Evolutionary conservation across 1,140 invertebrate genomes (phyloP).

Genomic region (Drosophila funebris): DNA sequence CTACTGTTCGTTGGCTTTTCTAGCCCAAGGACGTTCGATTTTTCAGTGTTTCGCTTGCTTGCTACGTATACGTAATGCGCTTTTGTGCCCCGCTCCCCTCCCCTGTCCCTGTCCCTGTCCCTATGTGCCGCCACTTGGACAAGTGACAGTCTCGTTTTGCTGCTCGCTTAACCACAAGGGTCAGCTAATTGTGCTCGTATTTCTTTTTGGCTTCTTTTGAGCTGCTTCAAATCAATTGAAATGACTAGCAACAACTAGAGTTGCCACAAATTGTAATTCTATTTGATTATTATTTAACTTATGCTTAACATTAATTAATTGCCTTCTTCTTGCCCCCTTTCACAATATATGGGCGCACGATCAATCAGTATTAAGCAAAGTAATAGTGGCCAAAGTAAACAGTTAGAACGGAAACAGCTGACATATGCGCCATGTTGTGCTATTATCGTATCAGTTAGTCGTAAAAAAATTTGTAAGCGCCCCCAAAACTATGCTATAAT

Average conservation of each 20-base stretch:
- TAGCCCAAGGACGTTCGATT: constrained; percentile 75
- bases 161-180: constrained; percentile 12
- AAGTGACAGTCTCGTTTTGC: constrained; percentile 62
- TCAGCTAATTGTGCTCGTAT: not conserved
- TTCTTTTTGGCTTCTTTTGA: not conserved
- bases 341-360: too few species aligned
- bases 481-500: constrained; percentile 52
- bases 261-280: not conserved
- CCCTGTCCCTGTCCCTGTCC: too few species aligned
- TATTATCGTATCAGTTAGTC: constrained; percentile 32
- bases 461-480: constrained; percentile 26
- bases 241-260: not conserved
- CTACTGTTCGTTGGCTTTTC: constrained; percentile 42
- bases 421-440: constrained; percentile 25
- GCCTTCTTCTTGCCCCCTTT: not conserved
- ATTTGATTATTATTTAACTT: not conserved
- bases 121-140: constrained; percentile 11
- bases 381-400: constrained; percentile 16
- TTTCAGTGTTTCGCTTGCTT: constrained; percentile 44
- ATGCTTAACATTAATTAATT: constrained; percentile 5
- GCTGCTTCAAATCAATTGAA: not conserved
- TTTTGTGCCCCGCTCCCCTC: too few species aligned
- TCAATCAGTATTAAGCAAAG: constrained; percentile 31
- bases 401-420: constrained; percentile 15
- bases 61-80: constrained; percentile 40